Base-by-base conservation (phyloP, 1,140 invertebrate species). In the Drosophila ercepeae region DNA sequence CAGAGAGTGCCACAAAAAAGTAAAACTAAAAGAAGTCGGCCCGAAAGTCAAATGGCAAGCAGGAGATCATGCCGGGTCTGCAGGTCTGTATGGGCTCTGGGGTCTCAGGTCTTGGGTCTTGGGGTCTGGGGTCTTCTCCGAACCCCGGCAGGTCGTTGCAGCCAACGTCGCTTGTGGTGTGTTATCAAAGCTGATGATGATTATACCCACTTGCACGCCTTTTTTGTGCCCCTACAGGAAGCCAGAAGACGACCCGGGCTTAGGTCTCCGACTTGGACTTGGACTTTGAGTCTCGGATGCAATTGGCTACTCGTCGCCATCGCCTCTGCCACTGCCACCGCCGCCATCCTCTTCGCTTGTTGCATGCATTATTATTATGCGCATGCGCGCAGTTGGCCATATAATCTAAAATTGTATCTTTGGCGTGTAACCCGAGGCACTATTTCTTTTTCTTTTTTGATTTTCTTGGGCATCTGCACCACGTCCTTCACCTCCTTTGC, bases 361-460 rank as follows among this genome's bases (percentile, higher is more conserved):
- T 88, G 83, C 83, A 89, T 86, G 82, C 77, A 89, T 83, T 88
- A 88, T 88, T 89, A 89, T 89, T 89, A 90, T 90, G 88, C 88
- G 88, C 88, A 88, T 90, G 88, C 88, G 88, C 86, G 79, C 88
- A 88, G 77, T 81, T 83, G 86, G 81, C 63, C 81, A 83, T 88
- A 90, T 83, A 90, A 90, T 90, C 88, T 90, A 89, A 90, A 90
- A 90, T 90, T 89, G 88, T 90, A 90, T 90, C 88, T 90, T 89
- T 89, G 88, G 88, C 81, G 88, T 88, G 88, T 89, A 90, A 88
- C 86, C 81, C 75, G 82, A 78, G 88, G 88, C 88, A 79, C 70
- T 86, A 70, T 32, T 69, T 75, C 59, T 70, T 39, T 44, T 76
- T 61, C 55, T n/a, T 54, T 39, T 48, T 36, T 65, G n/a, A 39